Base-by-base conservation (phyloP, 2,888 invertebrate genomes). In the Theodoxus fluviatilis region DNA sequence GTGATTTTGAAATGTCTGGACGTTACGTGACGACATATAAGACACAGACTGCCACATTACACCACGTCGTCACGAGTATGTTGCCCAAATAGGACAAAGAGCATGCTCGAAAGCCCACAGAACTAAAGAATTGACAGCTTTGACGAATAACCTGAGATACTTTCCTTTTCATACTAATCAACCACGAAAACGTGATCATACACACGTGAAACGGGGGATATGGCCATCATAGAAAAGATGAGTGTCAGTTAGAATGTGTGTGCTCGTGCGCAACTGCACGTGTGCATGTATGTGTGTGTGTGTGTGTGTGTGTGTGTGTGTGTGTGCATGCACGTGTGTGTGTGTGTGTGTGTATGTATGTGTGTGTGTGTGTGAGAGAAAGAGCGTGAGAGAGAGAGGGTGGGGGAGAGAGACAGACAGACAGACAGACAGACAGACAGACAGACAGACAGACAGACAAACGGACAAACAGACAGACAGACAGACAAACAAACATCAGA, bases 271-370 rank as follows among this genome's bases (percentile, higher is more conserved):
- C 22, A 25, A n/a, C n/a, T 52, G 22, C 22, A 25, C 22, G 52
- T 12, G 57, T 57, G 57, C 33, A 33, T 57, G 57, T 28, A 33
- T 57, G 57, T 57, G 57, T 28, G 57, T 57, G 57, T 28, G 57
- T 57, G 57, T 57, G 35, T 2, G 57, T 57, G 57, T 57, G 57
- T 4, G 57, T 28, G 28, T 28, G 57, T 9, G 57, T 28, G 57
- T 52, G 52, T 52, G 52, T 52, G 52, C 25, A 25, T 52, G 52
- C 25, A 25, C 25, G 52, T n/a, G n/a, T 52, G 52, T 52, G 52
- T 43, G 43, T 43, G 43, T 43, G 43, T 15, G 43, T 43, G 43
- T 15, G 43, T 43, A 15, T 3, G 18, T 52, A 25, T 52, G 52
- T 52, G 52, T 52, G 52, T 52, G 52, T 2, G 52, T 2, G 52